A percentile compares a stretch with the other conserved stretches of the same genome.
These are phyloP conservation scores for Paracanthobrama guichenoti DNA, from an alignment of 2,113 vertebrate species.

Conservation along the genomic window DNA sequence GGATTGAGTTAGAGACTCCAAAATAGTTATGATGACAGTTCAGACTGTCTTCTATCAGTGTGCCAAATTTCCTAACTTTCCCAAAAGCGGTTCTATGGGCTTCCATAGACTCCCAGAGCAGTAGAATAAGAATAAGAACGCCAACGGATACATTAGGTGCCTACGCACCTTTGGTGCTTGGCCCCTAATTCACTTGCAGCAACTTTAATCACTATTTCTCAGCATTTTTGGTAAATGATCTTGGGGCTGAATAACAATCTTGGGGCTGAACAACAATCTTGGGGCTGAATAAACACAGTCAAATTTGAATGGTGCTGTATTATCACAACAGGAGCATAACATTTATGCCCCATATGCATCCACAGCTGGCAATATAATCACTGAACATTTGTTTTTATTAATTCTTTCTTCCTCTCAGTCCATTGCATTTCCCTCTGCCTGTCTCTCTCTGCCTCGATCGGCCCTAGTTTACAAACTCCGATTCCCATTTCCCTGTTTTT, in stretches of 20 bases:
- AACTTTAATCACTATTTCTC: neutral
- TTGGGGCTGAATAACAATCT: too few species aligned
- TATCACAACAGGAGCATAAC: conserved; percentile 44
- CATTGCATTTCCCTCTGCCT: conserved; percentile 20
- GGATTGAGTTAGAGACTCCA: too few species aligned
- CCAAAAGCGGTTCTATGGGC: too few species aligned
- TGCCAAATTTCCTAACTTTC: too few species aligned
- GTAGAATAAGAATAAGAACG: too few species aligned
- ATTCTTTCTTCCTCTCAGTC: conserved; percentile 49
- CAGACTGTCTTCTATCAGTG: too few species aligned
- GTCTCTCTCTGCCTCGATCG: conserved; percentile 59
- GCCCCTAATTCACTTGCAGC: neutral
- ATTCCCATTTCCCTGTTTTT: conserved; percentile 68
- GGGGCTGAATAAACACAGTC: neutral
- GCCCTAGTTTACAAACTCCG: conserved; percentile 71
- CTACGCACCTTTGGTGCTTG: too few species aligned
- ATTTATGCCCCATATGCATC: conserved; percentile 49
- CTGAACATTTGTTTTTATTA: conserved; percentile 57
- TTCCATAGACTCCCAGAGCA: too few species aligned
- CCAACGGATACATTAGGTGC: too few species aligned
- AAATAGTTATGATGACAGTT: too few species aligned
- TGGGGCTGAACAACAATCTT: too few species aligned
- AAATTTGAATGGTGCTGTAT: neutral
- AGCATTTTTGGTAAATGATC: too few species aligned
- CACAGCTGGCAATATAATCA: conserved; percentile 58